Evolutionary conservation across 2,797 vertebrate species (phyloP).

Genomic region (Hemitrygon akajei): DNA sequence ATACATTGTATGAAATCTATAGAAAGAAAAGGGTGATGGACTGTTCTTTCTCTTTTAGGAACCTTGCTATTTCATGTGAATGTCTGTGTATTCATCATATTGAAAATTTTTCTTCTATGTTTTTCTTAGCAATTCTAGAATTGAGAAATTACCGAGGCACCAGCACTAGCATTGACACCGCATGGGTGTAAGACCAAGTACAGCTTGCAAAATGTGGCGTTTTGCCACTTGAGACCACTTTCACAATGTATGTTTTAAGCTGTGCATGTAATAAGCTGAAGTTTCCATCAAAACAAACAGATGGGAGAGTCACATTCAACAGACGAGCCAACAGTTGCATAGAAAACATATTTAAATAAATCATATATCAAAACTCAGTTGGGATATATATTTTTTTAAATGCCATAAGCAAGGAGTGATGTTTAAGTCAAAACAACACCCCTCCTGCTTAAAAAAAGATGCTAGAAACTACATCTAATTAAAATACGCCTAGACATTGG

Average conservation of each 20-base stretch:
- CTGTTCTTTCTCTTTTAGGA: not conserved
- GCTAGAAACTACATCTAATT: not conserved
- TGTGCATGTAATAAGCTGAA: not conserved
- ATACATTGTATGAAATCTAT: not conserved
- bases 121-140: not conserved
- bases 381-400: not conserved
- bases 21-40: not conserved
- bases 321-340: conserved; percentile 25
- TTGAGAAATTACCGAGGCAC: not conserved
- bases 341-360: conserved; percentile 18
- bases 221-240: conserved; percentile 15
- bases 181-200: not conserved
- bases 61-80: not conserved
- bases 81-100: too few species aligned
- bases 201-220: not conserved
- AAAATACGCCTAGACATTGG: not conserved
- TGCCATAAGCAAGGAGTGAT: not conserved
- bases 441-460: not conserved
- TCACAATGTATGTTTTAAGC: conserved; percentile 2
- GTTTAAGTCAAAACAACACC: not conserved
- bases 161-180: not conserved
- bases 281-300: conserved; percentile 6
- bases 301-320: conserved; percentile 8
- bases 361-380: not conserved
- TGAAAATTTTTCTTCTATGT: not conserved